Base-by-base conservation (phyloP, 1,140 invertebrate species). In the Lasaia peninsularis region DNA sequence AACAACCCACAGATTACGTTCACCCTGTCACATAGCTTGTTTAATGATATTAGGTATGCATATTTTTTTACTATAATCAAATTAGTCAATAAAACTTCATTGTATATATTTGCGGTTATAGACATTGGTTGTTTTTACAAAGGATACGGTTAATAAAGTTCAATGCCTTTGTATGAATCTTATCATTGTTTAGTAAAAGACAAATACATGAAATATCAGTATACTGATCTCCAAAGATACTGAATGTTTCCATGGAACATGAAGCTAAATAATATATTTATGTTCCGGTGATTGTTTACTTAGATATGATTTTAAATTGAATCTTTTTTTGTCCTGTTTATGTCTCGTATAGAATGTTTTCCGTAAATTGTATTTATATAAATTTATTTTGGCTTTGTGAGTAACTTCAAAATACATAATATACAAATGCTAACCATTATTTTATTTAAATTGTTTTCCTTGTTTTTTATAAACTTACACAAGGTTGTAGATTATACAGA, bases 371-470 rank as follows among this genome's bases (percentile, higher is more conserved):
- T 88, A 86, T 88, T 85, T 88, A 88, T 88, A 79, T 84, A 84
- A 76, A 78, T 84, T 88, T 84, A 69, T 80, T 88, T 88, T 86
- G 83, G 85, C 83, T 86, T 88, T 86, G 82, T 88, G 81, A 85
- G 78, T 67, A 78, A 81, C 71, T 81, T 86, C 76, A 75, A 82
- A 88, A 86, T 85, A 86, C 79, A 86, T 80, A 85, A 86, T 80
- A 86, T 82, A 85, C 78, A 85, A 86, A 88, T 75, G 78, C 75
- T 82, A 78, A 83, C 68, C 68, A 75, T 69, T 88, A 75, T 85
- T 88, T 88, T 77, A 84, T 84, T 88, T 86, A 62, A 28, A 56
- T 51, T 5, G 31, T 37, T 24, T 24, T 54, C 32, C 50, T 52
- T 32, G n/a, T 33, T 34, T 40, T 40, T 4, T 0, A 28, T 28